Conservation (phyloP, 2,797 vertebrate species). For the Brotula barbata region DNA sequence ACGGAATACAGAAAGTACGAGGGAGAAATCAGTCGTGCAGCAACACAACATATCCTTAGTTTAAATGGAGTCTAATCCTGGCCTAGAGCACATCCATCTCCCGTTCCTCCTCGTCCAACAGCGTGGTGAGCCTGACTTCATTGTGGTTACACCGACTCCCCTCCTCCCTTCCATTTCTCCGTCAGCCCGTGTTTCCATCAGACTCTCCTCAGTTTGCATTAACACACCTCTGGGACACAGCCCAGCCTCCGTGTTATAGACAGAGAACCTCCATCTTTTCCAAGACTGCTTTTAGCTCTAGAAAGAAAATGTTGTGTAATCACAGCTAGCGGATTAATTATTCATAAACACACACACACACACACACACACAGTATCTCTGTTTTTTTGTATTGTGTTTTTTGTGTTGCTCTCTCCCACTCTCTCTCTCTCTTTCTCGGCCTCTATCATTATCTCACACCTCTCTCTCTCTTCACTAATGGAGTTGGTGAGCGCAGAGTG, state of each 20-base stretch:
- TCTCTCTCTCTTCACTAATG: slow-evolving; percentile 54
- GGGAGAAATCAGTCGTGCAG: too few relatives aligned
- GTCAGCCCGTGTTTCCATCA: slow-evolving; percentile 41
- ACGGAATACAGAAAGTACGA: too few relatives aligned
- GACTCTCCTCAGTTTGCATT: slow-evolving; percentile 50
- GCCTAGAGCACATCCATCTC: neutral
- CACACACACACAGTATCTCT: slow-evolving; percentile 12
- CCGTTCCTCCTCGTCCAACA: slow-evolving; percentile 8
- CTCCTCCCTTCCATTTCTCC: slow-evolving; percentile 40
- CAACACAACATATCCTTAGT: too few relatives aligned
- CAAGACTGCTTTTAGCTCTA: slow-evolving; percentile 61
- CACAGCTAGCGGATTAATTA: slow-evolving; percentile 67
- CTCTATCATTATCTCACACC: slow-evolving; percentile 20
- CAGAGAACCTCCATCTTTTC: slow-evolving; percentile 59
- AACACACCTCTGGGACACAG: slow-evolving; percentile 50
- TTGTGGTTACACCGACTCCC: neutral
- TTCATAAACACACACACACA: slow-evolving; percentile 51
- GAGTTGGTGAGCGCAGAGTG: slow-evolving; percentile 65
- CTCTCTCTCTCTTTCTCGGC: slow-evolving; percentile 28
- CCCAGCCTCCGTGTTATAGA: slow-evolving; percentile 48
- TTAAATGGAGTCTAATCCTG: too few relatives aligned
- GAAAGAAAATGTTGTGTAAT: slow-evolving; percentile 74
- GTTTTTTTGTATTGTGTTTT: slow-evolving; percentile 3
- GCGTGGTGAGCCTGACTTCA: slow-evolving; percentile 17
- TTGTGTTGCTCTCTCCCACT: slow-evolving; percentile 9